Evolutionary conservation across 2,888 invertebrate genomes (phyloP).

Genomic region (Epicampocera succincta): DNA sequence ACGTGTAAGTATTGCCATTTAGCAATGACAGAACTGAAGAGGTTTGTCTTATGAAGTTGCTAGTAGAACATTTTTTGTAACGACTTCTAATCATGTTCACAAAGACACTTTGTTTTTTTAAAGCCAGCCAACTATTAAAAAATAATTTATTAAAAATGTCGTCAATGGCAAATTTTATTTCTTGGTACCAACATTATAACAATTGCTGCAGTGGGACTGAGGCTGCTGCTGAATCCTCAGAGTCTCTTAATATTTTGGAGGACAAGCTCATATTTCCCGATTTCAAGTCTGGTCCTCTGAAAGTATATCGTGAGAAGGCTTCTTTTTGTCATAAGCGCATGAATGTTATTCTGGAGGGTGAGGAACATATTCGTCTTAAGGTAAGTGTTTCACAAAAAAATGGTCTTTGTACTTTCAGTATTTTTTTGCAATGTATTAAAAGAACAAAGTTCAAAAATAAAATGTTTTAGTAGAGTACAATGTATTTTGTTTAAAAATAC

Average conservation of each 20-base stretch:
- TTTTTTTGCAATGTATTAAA: background rate
- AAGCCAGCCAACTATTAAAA: background rate
- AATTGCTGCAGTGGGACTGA: constrained; percentile 39
- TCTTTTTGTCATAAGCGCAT: constrained; percentile 87
- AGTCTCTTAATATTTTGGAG: constrained; percentile 72
- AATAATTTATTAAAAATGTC: constrained; percentile 23
- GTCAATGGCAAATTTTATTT: constrained; percentile 28
- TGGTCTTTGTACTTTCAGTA: background rate
- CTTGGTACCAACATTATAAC: constrained; percentile 42
- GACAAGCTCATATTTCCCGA: constrained; percentile 83
- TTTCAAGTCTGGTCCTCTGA: constrained; percentile 85
- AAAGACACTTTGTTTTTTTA: background rate
- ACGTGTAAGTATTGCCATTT: constrained; percentile 40
- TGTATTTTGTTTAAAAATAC: too few relatives aligned
- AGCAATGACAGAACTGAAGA: background rate
- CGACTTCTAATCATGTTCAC: background rate
- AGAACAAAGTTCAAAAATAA: constrained; percentile 34
- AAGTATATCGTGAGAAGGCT: constrained; percentile 85
- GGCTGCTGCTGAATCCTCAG: background rate
- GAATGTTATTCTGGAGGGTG: constrained; percentile 83
- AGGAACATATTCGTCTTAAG: constrained; percentile 83
- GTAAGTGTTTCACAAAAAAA: constrained; percentile 76
- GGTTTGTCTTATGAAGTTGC: too few relatives aligned
- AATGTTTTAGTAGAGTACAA: background rate
- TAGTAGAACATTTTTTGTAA: too few relatives aligned